phyloP scores from a whole-genome alignment of 2,113 vertebrate genomes.

The Pelvicachromis taeniatus region DNA sequence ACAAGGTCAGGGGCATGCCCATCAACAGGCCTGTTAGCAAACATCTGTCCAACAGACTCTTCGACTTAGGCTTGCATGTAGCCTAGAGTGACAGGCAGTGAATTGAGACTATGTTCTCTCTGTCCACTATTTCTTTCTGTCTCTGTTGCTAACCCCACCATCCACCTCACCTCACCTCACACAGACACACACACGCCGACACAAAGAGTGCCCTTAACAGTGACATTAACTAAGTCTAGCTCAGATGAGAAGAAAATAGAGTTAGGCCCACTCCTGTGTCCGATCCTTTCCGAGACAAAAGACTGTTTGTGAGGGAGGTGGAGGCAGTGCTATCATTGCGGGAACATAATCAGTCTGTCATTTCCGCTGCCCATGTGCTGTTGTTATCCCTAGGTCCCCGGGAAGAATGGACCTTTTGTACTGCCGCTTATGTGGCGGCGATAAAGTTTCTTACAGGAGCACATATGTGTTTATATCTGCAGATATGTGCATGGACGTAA shows the following conservation, averaged over 20 bases:
- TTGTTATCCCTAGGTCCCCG: conserved; percentile 80
- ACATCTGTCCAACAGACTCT: conserved; percentile 88
- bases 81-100: conserved; percentile 67
- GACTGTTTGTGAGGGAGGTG: conserved; percentile 84
- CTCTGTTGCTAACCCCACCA: background rate
- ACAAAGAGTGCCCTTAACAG: conserved; percentile 24
- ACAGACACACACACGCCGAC: background rate
- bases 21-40: conserved; percentile 75
- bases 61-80: conserved; percentile 68
- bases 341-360: conserved; percentile 94
- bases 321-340: conserved; percentile 89
- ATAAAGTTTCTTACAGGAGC: conserved; percentile 90
- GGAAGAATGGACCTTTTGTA: conserved; percentile 93
- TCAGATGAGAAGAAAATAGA: conserved; percentile 44
- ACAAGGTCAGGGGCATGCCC: conserved; percentile 77
- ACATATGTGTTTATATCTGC: conserved; percentile 89
- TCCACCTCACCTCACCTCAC: background rate
- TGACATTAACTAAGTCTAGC: conserved; percentile 45
- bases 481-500: conserved; percentile 86
- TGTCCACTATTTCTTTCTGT: background rate
- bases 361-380: conserved; percentile 89
- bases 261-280: conserved; percentile 43
- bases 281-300: conserved; percentile 80
- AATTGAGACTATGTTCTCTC: conserved; percentile 9
- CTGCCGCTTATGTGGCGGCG: conserved; percentile 79